Evolutionary conservation across 2,113 vertebrate genomes (phyloP), one percentile per base, ranked within the genome.

Genomic region (Okapia johnstoni): DNA sequence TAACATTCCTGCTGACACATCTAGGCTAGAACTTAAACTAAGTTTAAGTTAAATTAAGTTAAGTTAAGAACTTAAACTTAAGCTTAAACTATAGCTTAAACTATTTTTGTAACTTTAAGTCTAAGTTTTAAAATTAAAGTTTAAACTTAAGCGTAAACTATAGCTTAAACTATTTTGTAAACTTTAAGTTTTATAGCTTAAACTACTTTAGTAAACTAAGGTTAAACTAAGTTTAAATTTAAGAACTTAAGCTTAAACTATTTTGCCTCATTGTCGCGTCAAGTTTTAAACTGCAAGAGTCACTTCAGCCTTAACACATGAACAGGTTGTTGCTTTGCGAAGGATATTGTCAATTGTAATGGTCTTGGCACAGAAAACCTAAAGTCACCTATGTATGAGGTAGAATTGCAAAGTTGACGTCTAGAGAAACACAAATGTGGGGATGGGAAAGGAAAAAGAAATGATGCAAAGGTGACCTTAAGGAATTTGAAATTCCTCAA

Each of bases 371-470:
- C 61, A 63, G 61, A 80, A 97, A 97, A 92, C 6, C 13, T 43
- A 12, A 96, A 63, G 60, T 73, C 76, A 85, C 10, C 40, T 57
- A 48, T 21, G 25, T 48, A 23, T 48, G 46, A 91, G 2, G 19
- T 48, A 33, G 58, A 12, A 73, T 30, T 80, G 21, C 40, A 83
- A 57, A 73, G 40, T 19, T 63, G 70, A 76, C 19, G 7, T 83
- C 73, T n/a, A 90, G 28, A 87, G 73, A 84, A 87, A 58, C 52
- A 43, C 21, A 66, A 81, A 86, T 46, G 16, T 52, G 33, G 50
- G 73, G 43, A 43, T 70, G 76, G 25, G 57, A 28, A 93, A 96
- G 60, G 85, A 80, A 96, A 92, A 94, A 85, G 25, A 93, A 92
- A 85, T 54, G 30, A 43, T 60, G 12, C 81, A 87, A 94, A 70